Evolutionary conservation across 2,888 invertebrate genomes (phyloP), one percentile per base, ranked within the genome.

Genomic region (Melitaea athalia): DNA sequence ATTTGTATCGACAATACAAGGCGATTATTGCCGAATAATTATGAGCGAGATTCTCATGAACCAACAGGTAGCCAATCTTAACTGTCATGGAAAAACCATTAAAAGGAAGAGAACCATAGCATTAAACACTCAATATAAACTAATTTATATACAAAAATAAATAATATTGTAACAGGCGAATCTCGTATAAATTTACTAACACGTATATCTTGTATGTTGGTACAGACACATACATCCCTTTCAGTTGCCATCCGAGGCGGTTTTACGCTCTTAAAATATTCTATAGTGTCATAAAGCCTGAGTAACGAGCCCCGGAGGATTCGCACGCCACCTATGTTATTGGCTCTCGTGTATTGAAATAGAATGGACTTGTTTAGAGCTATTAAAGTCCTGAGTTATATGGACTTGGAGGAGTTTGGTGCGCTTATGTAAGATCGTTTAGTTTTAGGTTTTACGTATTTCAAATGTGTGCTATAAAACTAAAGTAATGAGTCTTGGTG

Each of bases 251-350:
- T 55, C 31, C 53, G 53, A 33, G 78, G 74, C 74, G 81, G 79
- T 81, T 83, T 84, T 84, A 85, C 86, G 86, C 85, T 85, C 84
- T 89, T 86, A 87, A 88, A 88, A 88, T 89, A 90, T 90, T 89
- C 87, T 82, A 86, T 83, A 84, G 83, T 85, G 83, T 85, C 86
- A 87, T 90, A 90, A 88, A 89, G 87, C 76, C 78, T 86, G 83
- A 89, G 80, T 85, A 87, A 90, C 82, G 85, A 75, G 76, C 73
- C 85, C 75, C 83, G 59, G 47, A 73, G 83, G 88, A 82, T 67
- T 67, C 59, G 52, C 38, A 38, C 31, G 33, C 53, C 63, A 63
- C 60, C 59, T 60, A 64, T 63, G 60, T 68, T 67, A 68, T 69
- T 69, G 68, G 55, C 64, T 59, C 57, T 45, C 62, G 62, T 69